Conservation (phyloP, 2,113 vertebrate species). For the Rhinoptilus africanus region DNA sequence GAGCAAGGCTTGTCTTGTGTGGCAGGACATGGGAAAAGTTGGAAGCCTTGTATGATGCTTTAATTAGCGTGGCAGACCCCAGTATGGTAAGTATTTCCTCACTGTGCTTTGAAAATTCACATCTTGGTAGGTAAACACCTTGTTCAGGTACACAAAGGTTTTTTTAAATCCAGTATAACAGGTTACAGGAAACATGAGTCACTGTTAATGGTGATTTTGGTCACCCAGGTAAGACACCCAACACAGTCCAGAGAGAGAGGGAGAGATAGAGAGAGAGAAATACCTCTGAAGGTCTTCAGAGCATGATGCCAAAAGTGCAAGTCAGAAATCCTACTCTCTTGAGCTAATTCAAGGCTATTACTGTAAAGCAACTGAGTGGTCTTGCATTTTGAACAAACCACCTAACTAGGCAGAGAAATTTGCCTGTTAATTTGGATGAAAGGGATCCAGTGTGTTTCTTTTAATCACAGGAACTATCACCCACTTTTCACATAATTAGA, state of each 20-base stretch:
- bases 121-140: neutral
- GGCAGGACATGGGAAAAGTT: conserved; percentile 90
- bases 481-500: neutral
- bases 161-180: neutral
- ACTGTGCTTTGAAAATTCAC: neutral
- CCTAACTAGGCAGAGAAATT: neutral
- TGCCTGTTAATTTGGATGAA: neutral
- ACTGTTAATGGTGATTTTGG: neutral
- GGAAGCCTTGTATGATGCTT: conserved; percentile 83
- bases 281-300: neutral
- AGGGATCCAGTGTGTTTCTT: neutral
- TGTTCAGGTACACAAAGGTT: neutral
- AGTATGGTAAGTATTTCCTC: conserved; percentile 74
- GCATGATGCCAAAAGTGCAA: neutral
- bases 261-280: neutral
- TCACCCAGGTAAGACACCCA: neutral
- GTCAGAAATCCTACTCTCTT: neutral
- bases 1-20: conserved; percentile 90
- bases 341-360: neutral
- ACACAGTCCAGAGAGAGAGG: neutral
- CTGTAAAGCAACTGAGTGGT: neutral
- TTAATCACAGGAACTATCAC: neutral
- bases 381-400: neutral
- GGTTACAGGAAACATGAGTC: neutral
- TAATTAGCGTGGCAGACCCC: conserved; percentile 84